These are phyloP conservation scores for Diadumene lineata DNA, from an alignment of 92 coral and sea anemone species.

Conservation along the genomic window DNA sequence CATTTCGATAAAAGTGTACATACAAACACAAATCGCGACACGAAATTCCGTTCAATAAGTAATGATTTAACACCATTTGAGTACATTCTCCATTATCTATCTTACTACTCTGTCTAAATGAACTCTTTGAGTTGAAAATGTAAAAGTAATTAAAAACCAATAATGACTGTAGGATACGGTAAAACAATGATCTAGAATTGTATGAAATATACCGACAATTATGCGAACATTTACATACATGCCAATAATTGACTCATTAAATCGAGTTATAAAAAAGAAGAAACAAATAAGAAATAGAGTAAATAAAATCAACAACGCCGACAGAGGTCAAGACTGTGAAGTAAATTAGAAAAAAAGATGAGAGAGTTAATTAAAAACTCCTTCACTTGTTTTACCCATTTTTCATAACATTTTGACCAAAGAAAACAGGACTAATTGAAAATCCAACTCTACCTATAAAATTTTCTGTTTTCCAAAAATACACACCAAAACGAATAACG, in stretches of 20 bases:
- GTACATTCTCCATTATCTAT: neutral
- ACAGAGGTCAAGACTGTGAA: slow-evolving; percentile 9
- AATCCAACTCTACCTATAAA: too few relatives aligned
- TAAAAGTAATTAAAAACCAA: slow-evolving; percentile 7
- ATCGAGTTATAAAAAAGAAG: neutral
- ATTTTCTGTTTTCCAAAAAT: too few relatives aligned
- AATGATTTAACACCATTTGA: slow-evolving; percentile 1
- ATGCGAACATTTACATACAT: neutral
- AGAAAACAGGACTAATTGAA: too few relatives aligned
- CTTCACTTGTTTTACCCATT: neutral
- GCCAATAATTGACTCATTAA: slow-evolving; percentile 4
- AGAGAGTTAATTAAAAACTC: neutral
- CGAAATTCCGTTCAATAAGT: slow-evolving; percentile 6
- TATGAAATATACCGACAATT: slow-evolving; percentile 4
- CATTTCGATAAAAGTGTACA: slow-evolving; percentile 3
- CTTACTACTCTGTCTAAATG: neutral
- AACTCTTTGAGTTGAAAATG: slow-evolving; percentile 5
- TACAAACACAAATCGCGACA: neutral
- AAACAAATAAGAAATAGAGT: neutral
- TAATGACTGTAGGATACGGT: neutral
- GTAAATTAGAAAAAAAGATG: neutral
- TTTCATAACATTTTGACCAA: too few relatives aligned
- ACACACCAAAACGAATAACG: too few relatives aligned
- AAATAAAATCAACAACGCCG: neutral
- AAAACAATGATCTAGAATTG: neutral